Percentiles rank a stretch among this genome's conserved stretches.
phyloP scores from a whole-genome alignment of 2,888 invertebrate genomes.

The Drosophila robusta region DNA sequence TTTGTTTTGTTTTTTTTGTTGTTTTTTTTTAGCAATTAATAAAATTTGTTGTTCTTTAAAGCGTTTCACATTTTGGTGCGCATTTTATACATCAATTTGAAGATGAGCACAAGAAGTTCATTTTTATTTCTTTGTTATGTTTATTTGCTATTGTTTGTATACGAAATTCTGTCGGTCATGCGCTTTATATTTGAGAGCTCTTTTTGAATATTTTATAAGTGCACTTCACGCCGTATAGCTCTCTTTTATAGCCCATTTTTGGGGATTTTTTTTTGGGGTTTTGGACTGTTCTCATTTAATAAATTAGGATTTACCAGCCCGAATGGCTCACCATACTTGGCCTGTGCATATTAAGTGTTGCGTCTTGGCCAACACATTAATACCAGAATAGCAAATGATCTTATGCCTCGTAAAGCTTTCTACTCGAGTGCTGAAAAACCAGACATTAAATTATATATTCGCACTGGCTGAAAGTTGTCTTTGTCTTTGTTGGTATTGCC shows the following conservation, averaged over 20 bases:
- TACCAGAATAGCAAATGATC: constrained; percentile 9
- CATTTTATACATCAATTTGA: constrained; percentile 35
- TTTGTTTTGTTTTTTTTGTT: constrained; percentile 30
- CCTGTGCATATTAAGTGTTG: background rate
- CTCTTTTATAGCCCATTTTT: too few species aligned
- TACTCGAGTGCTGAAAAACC: constrained; percentile 12
- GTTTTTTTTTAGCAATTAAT: constrained; percentile 36
- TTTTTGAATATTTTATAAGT: constrained; percentile 13
- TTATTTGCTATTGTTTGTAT: background rate
- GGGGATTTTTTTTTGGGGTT: constrained; percentile 2
- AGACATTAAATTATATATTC: constrained; percentile 31
- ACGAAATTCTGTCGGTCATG: constrained; percentile 7
- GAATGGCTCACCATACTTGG: constrained; percentile 3
- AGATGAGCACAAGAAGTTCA: background rate
- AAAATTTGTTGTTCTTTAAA: constrained; percentile 40
- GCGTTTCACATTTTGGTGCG: constrained; percentile 46
- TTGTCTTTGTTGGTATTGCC: background rate
- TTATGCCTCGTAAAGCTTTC: constrained; percentile 21
- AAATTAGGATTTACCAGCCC: constrained; percentile 1
- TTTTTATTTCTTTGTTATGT: constrained; percentile 5
- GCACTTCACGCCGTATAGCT: constrained; percentile 21
- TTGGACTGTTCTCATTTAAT: constrained; percentile 8
- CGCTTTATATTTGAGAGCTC: constrained; percentile 14
- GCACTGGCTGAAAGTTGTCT: constrained; percentile 1
- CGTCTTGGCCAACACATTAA: background rate